These are phyloP conservation scores for Mustelus asterias DNA, from an alignment of 2,113 vertebrate genomes.

Conservation along the genomic window DNA sequence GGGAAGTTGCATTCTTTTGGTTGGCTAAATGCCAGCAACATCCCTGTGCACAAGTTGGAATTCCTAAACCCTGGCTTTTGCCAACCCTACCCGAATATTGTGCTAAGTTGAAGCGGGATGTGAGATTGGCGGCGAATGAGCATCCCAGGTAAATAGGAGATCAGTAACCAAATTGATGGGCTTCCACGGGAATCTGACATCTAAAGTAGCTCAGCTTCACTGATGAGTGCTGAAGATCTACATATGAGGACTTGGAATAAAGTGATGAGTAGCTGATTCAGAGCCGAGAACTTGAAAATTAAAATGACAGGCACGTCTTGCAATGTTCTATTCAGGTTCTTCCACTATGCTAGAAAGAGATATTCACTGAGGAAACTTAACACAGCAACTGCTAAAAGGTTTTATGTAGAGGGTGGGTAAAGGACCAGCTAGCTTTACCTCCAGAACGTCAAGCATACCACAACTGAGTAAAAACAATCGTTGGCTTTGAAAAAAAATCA, in stretches of 20 bases:
- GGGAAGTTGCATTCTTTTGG: too few species aligned
- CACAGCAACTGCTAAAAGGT: background rate
- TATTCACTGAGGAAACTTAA: background rate
- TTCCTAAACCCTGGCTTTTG: background rate
- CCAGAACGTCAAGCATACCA: too few species aligned
- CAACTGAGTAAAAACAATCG: background rate
- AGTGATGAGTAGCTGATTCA: background rate
- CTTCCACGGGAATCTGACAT: background rate
- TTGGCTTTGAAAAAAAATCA: background rate
- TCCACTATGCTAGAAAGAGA: background rate
- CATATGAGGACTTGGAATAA: background rate
- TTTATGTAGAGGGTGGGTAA: background rate
- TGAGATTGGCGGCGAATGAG: background rate
- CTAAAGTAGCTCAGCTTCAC: background rate
- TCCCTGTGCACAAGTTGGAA: background rate
- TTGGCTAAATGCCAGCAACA: background rate
- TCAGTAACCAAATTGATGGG: background rate
- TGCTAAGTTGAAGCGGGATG: background rate
- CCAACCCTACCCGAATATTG: background rate
- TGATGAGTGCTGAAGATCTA: background rate
- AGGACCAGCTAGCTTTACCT: background rate
- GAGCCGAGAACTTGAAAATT: background rate
- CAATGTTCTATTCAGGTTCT: background rate
- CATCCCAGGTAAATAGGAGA: background rate
- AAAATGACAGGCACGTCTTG: background rate